Percentiles rank a stretch among this genome's conserved stretches.
Evolutionary conservation across 30 jellyfish, hydroid and myxozoan genomes (phyloP).

Genomic region (Aurelia aurita): DNA sequence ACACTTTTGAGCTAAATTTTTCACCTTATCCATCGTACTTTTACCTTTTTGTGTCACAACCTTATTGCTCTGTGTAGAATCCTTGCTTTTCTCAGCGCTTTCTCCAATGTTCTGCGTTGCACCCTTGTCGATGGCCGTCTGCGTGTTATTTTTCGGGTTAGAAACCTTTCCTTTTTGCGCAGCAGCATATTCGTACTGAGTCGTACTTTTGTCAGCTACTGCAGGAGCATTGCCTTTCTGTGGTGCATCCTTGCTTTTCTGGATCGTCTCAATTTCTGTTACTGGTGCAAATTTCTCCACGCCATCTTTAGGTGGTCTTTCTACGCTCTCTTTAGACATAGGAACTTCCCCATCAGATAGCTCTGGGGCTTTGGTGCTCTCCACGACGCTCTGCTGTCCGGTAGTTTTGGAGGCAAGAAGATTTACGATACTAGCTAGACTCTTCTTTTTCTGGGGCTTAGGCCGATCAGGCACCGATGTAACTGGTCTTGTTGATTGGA

Average conservation of each 20-base stretch:
- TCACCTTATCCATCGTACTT: too few relatives aligned
- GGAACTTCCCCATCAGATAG: background rate
- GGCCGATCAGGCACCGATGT: constrained; percentile 65
- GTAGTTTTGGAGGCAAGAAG: constrained; percentile 58
- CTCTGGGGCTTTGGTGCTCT: background rate
- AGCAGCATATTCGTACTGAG: background rate
- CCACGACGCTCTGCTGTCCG: constrained; percentile 42
- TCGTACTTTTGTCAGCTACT: too few relatives aligned
- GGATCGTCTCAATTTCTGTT: background rate
- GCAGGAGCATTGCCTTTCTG: too few relatives aligned
- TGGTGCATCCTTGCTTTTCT: background rate
- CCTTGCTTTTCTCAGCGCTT: background rate
- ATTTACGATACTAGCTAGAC: constrained; percentile 69
- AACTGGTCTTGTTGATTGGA: constrained; percentile 57
- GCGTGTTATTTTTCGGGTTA: too few relatives aligned
- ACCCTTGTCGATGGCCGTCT: background rate
- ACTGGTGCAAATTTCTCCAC: background rate
- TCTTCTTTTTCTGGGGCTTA: constrained; percentile 49
- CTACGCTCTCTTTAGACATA: background rate
- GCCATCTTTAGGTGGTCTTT: background rate
- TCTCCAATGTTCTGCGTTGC: background rate
- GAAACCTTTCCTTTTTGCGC: background rate
- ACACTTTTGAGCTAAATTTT: too few relatives aligned
- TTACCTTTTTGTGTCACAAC: too few relatives aligned
- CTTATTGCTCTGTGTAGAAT: background rate